Conservation (phyloP, 1,140 invertebrate species). For the Aricia agestis region DNA sequence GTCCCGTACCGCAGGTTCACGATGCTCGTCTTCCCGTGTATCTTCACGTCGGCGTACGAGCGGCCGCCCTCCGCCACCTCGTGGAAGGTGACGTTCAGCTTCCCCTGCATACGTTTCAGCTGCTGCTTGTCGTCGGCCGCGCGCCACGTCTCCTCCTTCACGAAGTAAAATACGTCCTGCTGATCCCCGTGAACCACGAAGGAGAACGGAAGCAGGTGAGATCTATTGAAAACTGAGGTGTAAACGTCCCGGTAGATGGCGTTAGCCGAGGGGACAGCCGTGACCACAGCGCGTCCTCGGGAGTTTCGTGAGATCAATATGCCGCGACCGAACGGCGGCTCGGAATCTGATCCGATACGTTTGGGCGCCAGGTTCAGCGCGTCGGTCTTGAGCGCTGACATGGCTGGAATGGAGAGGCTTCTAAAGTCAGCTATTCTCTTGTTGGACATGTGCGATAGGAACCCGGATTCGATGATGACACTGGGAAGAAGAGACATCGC, state of each 20-base stretch:
- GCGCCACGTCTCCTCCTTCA: conserved; percentile 92
- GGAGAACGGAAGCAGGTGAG: conserved; percentile 90
- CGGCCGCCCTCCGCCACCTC: conserved; percentile 85
- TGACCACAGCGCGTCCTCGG: conserved; percentile 88
- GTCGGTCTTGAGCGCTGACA: conserved; percentile 85
- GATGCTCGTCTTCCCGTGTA: conserved; percentile 88
- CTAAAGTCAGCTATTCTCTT: conserved; percentile 84
- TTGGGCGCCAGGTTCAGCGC: conserved; percentile 83
- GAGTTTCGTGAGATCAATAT: conserved; percentile 89
- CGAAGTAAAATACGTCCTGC: conserved; percentile 96
- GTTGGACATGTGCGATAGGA: conserved; percentile 85
- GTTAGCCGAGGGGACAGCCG: conserved; percentile 90
- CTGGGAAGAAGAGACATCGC: conserved; percentile 74
- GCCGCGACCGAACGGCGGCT: conserved; percentile 93
- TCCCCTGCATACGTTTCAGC: conserved; percentile 90
- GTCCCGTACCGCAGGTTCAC: conserved; percentile 93
- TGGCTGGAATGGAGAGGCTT: conserved; percentile 83
- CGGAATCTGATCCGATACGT: conserved; percentile 84
- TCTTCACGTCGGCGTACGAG: conserved; percentile 88
- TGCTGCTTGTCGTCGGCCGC: conserved; percentile 92
- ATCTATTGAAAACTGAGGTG: conserved; percentile 95
- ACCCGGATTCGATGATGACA: conserved; percentile 85
- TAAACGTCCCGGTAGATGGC: conserved; percentile 94
- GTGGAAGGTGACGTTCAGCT: conserved; percentile 95
- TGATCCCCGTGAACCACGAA: conserved; percentile 92